Percentiles rank a stretch among this genome's conserved stretches.
Evolutionary conservation across 2,888 invertebrate genomes (phyloP).

Genomic region (Hydropsyche betteni): DNA sequence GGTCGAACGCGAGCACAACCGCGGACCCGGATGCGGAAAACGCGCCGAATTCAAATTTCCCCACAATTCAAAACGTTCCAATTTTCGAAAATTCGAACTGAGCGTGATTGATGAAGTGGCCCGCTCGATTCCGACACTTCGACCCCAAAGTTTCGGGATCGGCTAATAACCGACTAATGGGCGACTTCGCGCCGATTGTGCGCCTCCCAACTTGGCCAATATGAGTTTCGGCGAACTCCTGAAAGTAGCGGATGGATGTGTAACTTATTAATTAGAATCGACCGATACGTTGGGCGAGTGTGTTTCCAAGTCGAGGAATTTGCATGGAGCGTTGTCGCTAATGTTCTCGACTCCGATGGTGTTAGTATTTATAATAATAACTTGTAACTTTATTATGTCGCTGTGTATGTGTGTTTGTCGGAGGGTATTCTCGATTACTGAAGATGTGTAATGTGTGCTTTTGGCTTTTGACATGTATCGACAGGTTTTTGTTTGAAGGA

Average conservation of each 20-base stretch:
- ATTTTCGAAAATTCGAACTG: conserved; percentile 10
- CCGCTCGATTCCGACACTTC: conserved; percentile 23
- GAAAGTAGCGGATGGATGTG: too few relatives aligned
- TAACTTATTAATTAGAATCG: conserved; percentile 24
- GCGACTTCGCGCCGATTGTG: conserved; percentile 27
- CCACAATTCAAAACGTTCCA: neutral
- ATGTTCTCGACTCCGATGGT: too few relatives aligned
- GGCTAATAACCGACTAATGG: conserved; percentile 27
- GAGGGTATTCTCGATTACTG: too few relatives aligned
- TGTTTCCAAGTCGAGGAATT: too few relatives aligned
- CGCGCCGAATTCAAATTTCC: conserved; percentile 14
- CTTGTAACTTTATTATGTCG: too few relatives aligned
- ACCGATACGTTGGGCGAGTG: neutral
- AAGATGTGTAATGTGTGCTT: too few relatives aligned
- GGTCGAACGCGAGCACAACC: neutral
- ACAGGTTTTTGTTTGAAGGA: too few relatives aligned
- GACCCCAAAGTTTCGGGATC: conserved; percentile 24
- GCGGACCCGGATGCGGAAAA: neutral
- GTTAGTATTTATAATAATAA: too few relatives aligned
- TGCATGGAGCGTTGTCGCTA: too few relatives aligned
- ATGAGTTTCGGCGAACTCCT: neutral
- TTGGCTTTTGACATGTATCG: too few relatives aligned
- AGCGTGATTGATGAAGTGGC: conserved; percentile 38
- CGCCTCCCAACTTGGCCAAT: neutral
- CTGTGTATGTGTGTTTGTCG: too few relatives aligned